Evolutionary conservation across 2,797 vertebrate genomes (phyloP), one percentile per base, ranked within the genome.

Genomic region (Saxicola maurus): DNA sequence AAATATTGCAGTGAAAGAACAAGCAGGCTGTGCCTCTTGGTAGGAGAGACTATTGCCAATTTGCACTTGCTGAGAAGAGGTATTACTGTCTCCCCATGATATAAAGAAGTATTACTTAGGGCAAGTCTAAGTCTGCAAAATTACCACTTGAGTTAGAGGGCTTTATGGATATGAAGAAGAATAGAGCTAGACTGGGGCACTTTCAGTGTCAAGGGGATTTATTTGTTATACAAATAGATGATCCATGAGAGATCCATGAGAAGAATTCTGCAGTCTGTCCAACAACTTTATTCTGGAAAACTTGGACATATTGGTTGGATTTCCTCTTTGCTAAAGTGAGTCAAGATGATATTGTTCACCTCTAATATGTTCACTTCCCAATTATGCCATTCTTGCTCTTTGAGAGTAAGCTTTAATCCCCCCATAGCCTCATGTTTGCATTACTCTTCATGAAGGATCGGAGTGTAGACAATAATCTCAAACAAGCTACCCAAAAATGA

Each of bases 1-100:
- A 89, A 90, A 60, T 88, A 68, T 68, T 92, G 84, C 73, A 86
- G 62, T 51, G 55, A 42, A 76, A 46, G 82, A 94, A 80, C 77
- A 79, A 71, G 56, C 51, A 88, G 48, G 45, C 30, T 77, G 49
- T 76, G 74, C 77, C 53, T 91, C 88, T 86, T 72, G 38, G 52
- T 87, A 76, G 75, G 60, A 80, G 37, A 76, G 20, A 55, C 28
- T 68, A 75, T 82, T 82, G 74, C 49, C 53, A 79, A 71, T 91
- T 79, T 86, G n/a, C 53, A 24, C 60, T 91, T 83, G 81, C 87
- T 91, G 74, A 74, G 79, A 77, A 78, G 82, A 87, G 60, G 46
- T 66, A 27, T 69, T 91, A 60, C 37, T 73, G 35, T 87, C 74
- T 95, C 52, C 27, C 48, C 12, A 16, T 60, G 62, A 83, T 31